phyloP scores from a whole-genome alignment of 2,888 invertebrate species.

The Pterostichus madidus region DNA sequence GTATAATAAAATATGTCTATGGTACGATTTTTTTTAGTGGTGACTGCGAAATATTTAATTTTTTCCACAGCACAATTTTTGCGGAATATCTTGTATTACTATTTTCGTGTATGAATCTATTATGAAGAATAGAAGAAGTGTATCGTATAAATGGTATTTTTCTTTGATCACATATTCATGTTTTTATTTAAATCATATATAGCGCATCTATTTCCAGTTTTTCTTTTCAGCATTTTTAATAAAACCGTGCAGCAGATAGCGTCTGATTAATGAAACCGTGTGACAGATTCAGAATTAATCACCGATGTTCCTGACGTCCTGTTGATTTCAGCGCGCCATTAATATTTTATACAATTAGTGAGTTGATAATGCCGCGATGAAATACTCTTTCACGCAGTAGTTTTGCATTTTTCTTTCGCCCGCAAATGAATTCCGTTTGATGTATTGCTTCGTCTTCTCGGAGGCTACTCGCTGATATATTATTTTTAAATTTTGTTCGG shows the following conservation, averaged over 20 bases:
- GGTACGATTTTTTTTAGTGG: too few species aligned
- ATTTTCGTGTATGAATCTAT: too few species aligned
- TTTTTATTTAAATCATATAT: too few species aligned
- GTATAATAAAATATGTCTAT: too few species aligned
- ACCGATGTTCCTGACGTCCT: slow-evolving; percentile 57
- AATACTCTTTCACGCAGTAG: slow-evolving; percentile 39
- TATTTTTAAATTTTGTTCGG: slow-evolving; percentile 5
- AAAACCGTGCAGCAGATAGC: slow-evolving; percentile 52
- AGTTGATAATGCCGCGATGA: slow-evolving; percentile 48
- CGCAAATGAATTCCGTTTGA: slow-evolving; percentile 23
- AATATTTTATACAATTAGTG: slow-evolving; percentile 61
- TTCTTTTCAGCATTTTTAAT: slow-evolving; percentile 50
- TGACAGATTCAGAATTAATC: slow-evolving; percentile 61
- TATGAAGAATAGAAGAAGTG: too few species aligned
- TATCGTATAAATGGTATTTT: too few species aligned
- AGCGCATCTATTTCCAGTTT: slow-evolving; percentile 4
- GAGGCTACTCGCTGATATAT: neutral
- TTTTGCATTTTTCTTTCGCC: slow-evolving; percentile 35
- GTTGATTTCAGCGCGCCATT: slow-evolving; percentile 61
- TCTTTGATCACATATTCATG: too few species aligned
- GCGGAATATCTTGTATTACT: too few species aligned
- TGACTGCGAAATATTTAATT: too few species aligned
- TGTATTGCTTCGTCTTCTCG: slow-evolving; percentile 15
- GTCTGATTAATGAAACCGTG: slow-evolving; percentile 55
- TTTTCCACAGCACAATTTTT: too few species aligned